Percentiles rank a stretch among this genome's conserved stretches.
These are phyloP conservation scores for Murina feae DNA, from an alignment of 2,113 vertebrate genomes.

Conservation along the genomic window DNA sequence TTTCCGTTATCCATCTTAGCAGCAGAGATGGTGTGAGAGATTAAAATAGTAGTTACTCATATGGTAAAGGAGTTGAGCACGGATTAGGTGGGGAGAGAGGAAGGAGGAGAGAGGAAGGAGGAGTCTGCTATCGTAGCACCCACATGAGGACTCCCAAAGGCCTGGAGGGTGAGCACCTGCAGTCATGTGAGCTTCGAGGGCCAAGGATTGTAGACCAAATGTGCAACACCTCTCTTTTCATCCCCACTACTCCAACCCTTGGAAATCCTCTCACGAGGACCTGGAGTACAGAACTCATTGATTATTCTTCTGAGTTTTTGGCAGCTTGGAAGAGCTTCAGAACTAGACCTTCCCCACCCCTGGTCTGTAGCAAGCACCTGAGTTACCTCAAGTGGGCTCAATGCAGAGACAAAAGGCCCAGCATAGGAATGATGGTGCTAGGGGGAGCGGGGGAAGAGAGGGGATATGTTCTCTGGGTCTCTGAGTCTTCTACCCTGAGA, in stretches of 20 bases:
- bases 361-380: not conserved
- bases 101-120: not conserved
- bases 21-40: too few relatives aligned
- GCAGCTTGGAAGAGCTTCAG: not conserved
- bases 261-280: not conserved
- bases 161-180: not conserved
- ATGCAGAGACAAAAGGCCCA: not conserved
- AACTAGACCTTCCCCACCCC: not conserved
- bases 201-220: not conserved
- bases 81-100: accelerated
- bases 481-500: not conserved
- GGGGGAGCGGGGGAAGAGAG: too few relatives aligned
- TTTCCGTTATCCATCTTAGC: not conserved
- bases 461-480: not conserved
- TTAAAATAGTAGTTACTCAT: not conserved
- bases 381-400: not conserved
- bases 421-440: not conserved
- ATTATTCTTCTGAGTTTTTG: not conserved
- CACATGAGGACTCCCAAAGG: not conserved
- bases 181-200: not conserved
- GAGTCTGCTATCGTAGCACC: too few relatives aligned
- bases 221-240: not conserved
- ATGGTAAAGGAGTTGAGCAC: not conserved
- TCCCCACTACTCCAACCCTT: too few relatives aligned
- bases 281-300: not conserved